These are phyloP conservation scores for Lysandra coridon DNA, from an alignment of 2,888 invertebrate genomes.

Conservation along the genomic window DNA sequence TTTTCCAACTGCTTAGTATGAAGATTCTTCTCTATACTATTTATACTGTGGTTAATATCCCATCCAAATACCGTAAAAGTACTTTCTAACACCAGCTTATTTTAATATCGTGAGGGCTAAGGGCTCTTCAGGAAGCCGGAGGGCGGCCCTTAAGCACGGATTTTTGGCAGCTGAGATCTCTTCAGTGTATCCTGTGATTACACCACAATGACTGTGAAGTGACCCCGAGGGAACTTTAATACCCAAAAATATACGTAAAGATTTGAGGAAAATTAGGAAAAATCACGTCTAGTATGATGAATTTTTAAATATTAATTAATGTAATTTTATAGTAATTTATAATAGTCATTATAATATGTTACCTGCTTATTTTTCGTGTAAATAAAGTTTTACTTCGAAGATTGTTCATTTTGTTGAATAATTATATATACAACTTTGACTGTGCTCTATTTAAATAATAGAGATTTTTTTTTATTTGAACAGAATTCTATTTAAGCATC, in stretches of 20 bases:
- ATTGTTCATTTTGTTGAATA: too few species aligned
- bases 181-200: slow-evolving; percentile 37
- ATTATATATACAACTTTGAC: background rate
- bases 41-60: background rate
- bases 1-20: too few species aligned
- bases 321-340: too few species aligned
- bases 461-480: too few species aligned
- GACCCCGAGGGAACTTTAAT: slow-evolving; percentile 36
- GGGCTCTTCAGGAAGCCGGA: slow-evolving; percentile 40
- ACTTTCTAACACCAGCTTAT: slow-evolving; percentile 38
- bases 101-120: slow-evolving; percentile 36
- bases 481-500: too few species aligned
- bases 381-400: too few species aligned
- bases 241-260: background rate
- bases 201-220: slow-evolving; percentile 34
- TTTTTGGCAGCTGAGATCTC: slow-evolving; percentile 48
- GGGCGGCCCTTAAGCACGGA: slow-evolving; percentile 56
- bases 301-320: too few species aligned
- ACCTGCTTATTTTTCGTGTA: too few species aligned
- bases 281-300: background rate
- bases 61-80: background rate
- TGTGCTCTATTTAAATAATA: slow-evolving; percentile 36
- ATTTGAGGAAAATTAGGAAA: background rate
- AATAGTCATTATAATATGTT: too few species aligned
- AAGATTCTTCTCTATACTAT: too few species aligned